phyloP scores from a whole-genome alignment of 2,888 invertebrate species.

The Chrysotoxum bicinctum region DNA sequence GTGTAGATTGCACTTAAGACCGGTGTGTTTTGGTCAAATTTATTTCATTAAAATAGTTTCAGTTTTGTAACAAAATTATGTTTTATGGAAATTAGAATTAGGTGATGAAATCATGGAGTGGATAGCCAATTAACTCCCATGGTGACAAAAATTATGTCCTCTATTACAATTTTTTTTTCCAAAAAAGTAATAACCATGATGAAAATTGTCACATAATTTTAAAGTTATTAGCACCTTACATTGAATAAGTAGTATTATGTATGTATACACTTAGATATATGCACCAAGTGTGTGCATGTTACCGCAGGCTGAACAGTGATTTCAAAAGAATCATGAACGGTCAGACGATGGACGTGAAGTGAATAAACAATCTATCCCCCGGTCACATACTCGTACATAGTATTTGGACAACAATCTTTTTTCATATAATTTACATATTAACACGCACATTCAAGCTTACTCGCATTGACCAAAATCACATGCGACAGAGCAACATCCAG shows the following conservation, averaged over 20 bases:
- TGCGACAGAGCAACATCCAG: constrained; percentile 22
- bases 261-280: no score
- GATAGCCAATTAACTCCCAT: no score
- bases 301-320: constrained; percentile 5
- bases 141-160: no score
- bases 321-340: constrained; percentile 5
- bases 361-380: constrained; percentile 36
- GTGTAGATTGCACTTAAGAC: no score
- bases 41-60: no score
- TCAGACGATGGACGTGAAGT: not conserved
- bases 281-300: not conserved
- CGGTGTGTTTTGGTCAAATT: no score
- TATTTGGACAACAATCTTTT: constrained; percentile 59
- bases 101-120: no score
- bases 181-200: not conserved
- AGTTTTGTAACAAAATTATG: no score
- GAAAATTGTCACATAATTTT: constrained; percentile 17
- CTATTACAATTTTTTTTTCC: not conserved
- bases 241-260: no score
- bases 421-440: constrained; percentile 66
- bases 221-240: constrained; percentile 51
- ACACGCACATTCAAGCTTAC: constrained; percentile 30
- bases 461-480: constrained; percentile 35
- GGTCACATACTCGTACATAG: not conserved
- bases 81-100: no score